These are phyloP conservation scores for Oryctes rhinoceros DNA, from an alignment of 1,140 invertebrate genomes.

Conservation along the genomic window DNA sequence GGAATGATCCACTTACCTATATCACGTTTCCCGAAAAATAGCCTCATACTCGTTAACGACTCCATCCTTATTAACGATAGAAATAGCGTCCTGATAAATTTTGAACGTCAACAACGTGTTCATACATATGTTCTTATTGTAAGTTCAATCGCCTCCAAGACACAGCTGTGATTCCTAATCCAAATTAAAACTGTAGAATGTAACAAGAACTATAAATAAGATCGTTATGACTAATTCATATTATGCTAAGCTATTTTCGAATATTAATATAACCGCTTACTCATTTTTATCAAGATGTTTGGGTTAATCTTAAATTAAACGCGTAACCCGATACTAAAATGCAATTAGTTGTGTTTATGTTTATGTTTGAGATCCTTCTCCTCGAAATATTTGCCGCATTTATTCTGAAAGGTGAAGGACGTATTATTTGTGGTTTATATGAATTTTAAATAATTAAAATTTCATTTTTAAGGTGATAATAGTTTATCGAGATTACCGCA, in stretches of 20 bases:
- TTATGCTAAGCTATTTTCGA: slow-evolving; percentile 18
- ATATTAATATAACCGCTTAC: slow-evolving; percentile 19
- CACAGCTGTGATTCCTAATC: background rate
- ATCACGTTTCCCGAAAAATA: no score
- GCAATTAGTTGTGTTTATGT: background rate
- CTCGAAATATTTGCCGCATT: background rate
- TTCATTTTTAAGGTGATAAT: no score
- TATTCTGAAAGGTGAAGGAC: no score
- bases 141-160: slow-evolving; percentile 25
- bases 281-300: slow-evolving; percentile 23
- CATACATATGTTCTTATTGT: background rate
- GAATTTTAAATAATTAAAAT: no score
- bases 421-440: no score
- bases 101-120: background rate
- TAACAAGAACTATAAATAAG: slow-evolving; percentile 8
- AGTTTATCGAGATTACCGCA: no score
- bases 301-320: slow-evolving; percentile 4
- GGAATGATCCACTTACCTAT: no score
- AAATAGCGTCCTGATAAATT: no score
- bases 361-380: background rate
- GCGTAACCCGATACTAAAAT: slow-evolving; percentile 1
- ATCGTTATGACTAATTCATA: slow-evolving; percentile 30
- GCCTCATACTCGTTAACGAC: no score
- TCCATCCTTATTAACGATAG: no score
- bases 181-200: slow-evolving; percentile 15